Percentiles rank a stretch among this genome's conserved stretches.
Conservation (phyloP, 2,113 vertebrate genomes). For the Herpetotheres cachinnans region DNA sequence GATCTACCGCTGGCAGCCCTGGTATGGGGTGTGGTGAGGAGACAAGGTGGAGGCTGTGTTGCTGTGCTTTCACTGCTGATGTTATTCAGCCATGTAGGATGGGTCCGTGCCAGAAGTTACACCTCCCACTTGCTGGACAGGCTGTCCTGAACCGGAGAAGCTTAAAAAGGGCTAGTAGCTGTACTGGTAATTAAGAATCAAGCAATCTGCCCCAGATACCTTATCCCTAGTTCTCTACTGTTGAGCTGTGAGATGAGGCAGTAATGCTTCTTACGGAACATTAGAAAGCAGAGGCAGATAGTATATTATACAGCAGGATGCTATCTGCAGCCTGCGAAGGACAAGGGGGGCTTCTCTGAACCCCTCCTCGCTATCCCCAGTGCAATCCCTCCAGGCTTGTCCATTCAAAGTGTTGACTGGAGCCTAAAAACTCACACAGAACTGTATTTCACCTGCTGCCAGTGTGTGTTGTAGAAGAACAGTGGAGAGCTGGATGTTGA, state of each 20-base stretch:
- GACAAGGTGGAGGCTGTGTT: not conserved
- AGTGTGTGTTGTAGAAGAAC: not conserved
- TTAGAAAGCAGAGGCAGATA: not conserved
- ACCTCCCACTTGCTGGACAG: not conserved
- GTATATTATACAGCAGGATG: not conserved
- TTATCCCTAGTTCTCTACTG: not conserved
- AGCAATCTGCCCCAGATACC: not conserved
- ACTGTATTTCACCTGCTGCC: not conserved
- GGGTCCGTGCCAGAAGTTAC: not conserved
- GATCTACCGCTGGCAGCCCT: not conserved
- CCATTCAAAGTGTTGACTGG: not conserved
- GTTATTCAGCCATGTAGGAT: not conserved
- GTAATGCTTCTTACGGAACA: not conserved
- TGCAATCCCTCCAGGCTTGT: not conserved
- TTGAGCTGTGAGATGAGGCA: not conserved
- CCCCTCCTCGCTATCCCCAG: not conserved
- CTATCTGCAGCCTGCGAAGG: not conserved
- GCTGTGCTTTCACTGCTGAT: not conserved
- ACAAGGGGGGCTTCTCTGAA: not conserved
- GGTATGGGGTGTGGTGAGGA: not conserved
- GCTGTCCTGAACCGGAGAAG: not conserved
- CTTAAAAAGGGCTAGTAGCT: not conserved
- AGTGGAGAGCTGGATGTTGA: not conserved
- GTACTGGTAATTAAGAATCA: not conserved
- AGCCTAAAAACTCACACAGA: not conserved